Evolutionary conservation across 2,888 invertebrate species (phyloP).

Genomic region (Isoperla grammatica): DNA sequence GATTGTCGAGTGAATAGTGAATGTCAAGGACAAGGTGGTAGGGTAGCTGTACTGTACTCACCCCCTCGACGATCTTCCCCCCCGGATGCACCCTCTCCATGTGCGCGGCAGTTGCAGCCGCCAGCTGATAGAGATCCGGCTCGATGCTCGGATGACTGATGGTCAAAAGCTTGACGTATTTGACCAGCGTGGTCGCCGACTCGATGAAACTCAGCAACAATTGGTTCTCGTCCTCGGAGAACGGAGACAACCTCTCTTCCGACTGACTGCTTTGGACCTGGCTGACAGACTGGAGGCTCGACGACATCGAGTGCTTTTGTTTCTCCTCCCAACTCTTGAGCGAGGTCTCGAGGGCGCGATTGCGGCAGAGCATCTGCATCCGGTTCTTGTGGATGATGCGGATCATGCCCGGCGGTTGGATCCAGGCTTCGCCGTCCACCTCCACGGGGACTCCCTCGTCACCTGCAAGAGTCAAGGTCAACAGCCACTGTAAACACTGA

Average conservation of each 20-base stretch:
- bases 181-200: slow-evolving; percentile 78
- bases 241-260: slow-evolving; percentile 30
- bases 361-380: slow-evolving; percentile 92
- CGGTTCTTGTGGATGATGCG: slow-evolving; percentile 94
- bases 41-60: too few relatives aligned
- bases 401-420: slow-evolving; percentile 94
- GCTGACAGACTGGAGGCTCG: slow-evolving; percentile 46
- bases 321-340: slow-evolving; percentile 84
- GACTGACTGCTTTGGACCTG: too few relatives aligned
- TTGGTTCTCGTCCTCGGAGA: slow-evolving; percentile 58
- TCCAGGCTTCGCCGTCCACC: slow-evolving; percentile 98
- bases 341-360: slow-evolving; percentile 86
- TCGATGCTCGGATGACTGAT: slow-evolving; percentile 63
- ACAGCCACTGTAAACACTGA: too few relatives aligned
- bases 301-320: slow-evolving; percentile 51
- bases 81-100: slow-evolving; percentile 73
- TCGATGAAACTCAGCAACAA: slow-evolving; percentile 75
- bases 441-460: slow-evolving; percentile 91
- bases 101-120: slow-evolving; percentile 62
- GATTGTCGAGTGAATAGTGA: too few relatives aligned
- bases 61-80: slow-evolving; percentile 72
- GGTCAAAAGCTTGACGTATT: slow-evolving; percentile 66
- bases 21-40: too few relatives aligned
- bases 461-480: slow-evolving; percentile 43
- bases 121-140: slow-evolving; percentile 68